These are phyloP conservation scores for Drosophila pseudotakahashii DNA, from an alignment of 2,888 invertebrate species.

Conservation along the genomic window DNA sequence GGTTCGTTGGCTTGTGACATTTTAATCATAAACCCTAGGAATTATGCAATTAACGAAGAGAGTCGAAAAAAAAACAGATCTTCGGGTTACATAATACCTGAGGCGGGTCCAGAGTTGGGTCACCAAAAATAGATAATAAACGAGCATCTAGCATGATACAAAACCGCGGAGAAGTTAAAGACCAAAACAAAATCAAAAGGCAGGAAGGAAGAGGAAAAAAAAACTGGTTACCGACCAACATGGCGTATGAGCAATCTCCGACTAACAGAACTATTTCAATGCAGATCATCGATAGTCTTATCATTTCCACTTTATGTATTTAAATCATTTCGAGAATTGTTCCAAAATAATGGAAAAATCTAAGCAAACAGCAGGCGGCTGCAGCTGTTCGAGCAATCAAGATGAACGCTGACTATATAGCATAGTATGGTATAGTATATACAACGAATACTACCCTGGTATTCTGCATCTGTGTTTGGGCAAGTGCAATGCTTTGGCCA, in stretches of 20 bases:
- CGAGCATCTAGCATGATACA: slow-evolving; percentile 74
- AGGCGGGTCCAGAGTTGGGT: slow-evolving; percentile 45
- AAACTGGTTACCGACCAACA: slow-evolving; percentile 23
- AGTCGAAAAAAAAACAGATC: slow-evolving; percentile 28
- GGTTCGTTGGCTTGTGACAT: slow-evolving; percentile 75
- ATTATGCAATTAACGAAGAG: slow-evolving; percentile 65
- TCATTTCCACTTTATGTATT: slow-evolving; percentile 4
- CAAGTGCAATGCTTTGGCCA: slow-evolving; percentile 65
- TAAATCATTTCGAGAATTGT: slow-evolving; percentile 25
- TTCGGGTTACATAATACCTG: slow-evolving; percentile 23
- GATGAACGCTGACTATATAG: slow-evolving; percentile 55
- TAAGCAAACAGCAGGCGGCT: slow-evolving; percentile 46
- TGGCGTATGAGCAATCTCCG: slow-evolving; percentile 33
- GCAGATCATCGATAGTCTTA: slow-evolving; percentile 2
- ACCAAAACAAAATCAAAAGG: slow-evolving; percentile 41
- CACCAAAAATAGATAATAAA: slow-evolving; percentile 59
- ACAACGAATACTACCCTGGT: neutral
- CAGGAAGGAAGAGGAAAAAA: neutral
- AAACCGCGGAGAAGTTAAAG: slow-evolving; percentile 40
- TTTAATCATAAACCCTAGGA: slow-evolving; percentile 60
- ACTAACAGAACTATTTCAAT: neutral
- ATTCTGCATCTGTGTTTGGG: slow-evolving; percentile 34
- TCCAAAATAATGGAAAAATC: slow-evolving; percentile 42
- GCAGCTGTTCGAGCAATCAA: slow-evolving; percentile 71
- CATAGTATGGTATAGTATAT: slow-evolving; percentile 15